These are phyloP conservation scores for Tenthredo scrophulariae DNA, from an alignment of 2,888 invertebrate genomes.

Conservation along the genomic window DNA sequence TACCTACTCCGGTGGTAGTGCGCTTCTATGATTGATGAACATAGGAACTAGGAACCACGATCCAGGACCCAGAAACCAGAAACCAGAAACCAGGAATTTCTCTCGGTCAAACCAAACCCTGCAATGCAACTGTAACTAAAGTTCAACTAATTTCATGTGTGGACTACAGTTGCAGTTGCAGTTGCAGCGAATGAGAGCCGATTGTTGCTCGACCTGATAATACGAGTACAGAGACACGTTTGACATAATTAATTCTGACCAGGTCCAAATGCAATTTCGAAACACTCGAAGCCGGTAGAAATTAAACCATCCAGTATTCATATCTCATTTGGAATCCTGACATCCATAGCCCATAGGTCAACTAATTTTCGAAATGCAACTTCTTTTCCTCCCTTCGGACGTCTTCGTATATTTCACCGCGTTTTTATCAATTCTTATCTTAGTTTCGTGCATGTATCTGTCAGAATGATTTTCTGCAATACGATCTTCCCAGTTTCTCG, in stretches of 20 bases:
- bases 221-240: not conserved
- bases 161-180: not conserved
- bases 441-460: too few species aligned
- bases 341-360: too few species aligned
- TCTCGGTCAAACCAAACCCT: not conserved
- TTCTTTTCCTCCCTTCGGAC: too few species aligned
- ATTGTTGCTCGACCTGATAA: conserved; percentile 1
- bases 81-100: conserved; percentile 12
- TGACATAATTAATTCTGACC: not conserved
- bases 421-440: too few species aligned
- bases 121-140: not conserved
- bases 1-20: not conserved
- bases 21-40: conserved; percentile 45
- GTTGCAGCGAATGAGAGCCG: not conserved
- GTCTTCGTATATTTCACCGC: too few species aligned
- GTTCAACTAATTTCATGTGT: conserved; percentile 7
- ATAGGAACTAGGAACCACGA: not conserved
- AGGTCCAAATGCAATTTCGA: not conserved
- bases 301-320: not conserved
- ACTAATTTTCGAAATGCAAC: too few species aligned
- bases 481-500: not conserved
- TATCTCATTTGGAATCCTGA: not conserved
- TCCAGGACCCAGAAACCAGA: not conserved
- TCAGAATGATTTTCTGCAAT: too few species aligned
- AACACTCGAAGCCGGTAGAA: not conserved